Base-by-base conservation (phyloP, 2,797 vertebrate genomes). In the Arctocebus calabarensis region DNA sequence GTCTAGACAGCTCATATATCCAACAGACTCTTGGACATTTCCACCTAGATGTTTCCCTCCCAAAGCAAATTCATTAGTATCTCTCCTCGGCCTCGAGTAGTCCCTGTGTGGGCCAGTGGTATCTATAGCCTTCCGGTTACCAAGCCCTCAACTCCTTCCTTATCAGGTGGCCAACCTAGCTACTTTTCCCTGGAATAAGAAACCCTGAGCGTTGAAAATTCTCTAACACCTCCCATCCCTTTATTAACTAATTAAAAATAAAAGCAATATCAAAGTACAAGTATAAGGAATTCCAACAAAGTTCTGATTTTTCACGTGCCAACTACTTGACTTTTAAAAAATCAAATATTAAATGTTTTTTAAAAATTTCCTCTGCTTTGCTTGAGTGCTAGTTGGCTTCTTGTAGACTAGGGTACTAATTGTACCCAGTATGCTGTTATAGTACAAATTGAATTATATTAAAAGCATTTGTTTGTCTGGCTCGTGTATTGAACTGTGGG, bases 11-110 rank as follows among this genome's bases (percentile, higher is more conserved):
- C 52, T 59, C 27, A n/a, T 37, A 32, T 61, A 77, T 52, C 78
- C 22, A 62, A 37, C 82, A 85, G 92, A 87, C 23, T 84, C 62
- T 74, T 61, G 84, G 37, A 68, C 40, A 66, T 57, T 82, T 90
- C 96, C 68, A 78, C 89, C 71, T 93, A 52, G 16, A 23, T 79
- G 68, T 77, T 95, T 94, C 70, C 34, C 22, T 96, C 85, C 37
- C 79, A 84, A 75, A 90, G 19, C 45, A 88, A 90, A 48, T 17
- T 57, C 64, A 57, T 52, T 88, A 87, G 40, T 34, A 71, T 61
- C 37, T 84, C 37, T 55, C 77, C 20, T 59, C 68, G 74, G 68
- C 73, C 37, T 55, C 78, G 59, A 59, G 55, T 7, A 48, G 71
- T 81, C 61, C 43, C n/a, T 52, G 0, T 32, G 55, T 32, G 77